Evolutionary conservation across 2,888 invertebrate genomes (phyloP).

Genomic region (Ditylenchus weischeri): DNA sequence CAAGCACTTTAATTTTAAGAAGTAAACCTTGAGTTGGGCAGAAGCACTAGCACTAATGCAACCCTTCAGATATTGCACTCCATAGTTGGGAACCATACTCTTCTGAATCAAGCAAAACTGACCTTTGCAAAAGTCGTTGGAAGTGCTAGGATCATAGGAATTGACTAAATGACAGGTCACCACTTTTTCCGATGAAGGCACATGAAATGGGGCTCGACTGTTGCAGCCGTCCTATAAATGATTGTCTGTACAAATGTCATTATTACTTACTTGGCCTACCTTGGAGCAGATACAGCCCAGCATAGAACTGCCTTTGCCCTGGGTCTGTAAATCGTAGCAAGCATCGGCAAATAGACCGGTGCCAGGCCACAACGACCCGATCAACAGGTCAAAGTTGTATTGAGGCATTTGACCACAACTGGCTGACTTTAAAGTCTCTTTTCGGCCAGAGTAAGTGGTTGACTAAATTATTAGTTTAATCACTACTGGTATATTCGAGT

Average conservation of each 20-base stretch:
- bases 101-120: constrained; percentile 44
- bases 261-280: neutral
- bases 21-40: neutral
- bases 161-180: constrained; percentile 38
- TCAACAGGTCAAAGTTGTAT: constrained; percentile 33
- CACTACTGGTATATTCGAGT: neutral
- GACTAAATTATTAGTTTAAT: constrained; percentile 3
- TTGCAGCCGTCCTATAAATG: constrained; percentile 41
- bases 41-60: constrained; percentile 23
- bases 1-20: no score
- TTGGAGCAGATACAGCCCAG: constrained; percentile 44
- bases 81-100: constrained; percentile 25
- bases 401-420: constrained; percentile 32
- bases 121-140: constrained; percentile 39
- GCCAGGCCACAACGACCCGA: constrained; percentile 33
- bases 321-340: constrained; percentile 43
- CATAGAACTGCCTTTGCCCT: constrained; percentile 30
- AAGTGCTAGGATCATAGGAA: neutral
- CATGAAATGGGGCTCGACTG: constrained; percentile 34
- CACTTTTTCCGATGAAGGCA: constrained; percentile 30
- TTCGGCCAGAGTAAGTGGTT: neutral
- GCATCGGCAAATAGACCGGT: constrained; percentile 45
- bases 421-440: constrained; percentile 14
- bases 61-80: constrained; percentile 26
- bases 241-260: constrained; percentile 6